These are phyloP conservation scores for Keiferia lycopersicella DNA, from an alignment of 2,888 invertebrate species.

Conservation along the genomic window DNA sequence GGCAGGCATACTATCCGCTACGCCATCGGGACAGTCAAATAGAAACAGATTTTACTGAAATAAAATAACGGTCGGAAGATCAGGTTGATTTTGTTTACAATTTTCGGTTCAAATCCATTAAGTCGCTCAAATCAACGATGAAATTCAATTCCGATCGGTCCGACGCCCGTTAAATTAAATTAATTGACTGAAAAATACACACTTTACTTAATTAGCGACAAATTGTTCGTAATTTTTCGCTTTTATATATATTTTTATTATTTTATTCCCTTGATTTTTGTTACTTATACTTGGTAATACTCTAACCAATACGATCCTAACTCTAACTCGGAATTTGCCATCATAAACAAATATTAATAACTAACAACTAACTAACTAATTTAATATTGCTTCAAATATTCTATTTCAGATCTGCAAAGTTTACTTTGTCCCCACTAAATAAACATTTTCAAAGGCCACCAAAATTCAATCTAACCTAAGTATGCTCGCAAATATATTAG, in stretches of 20 bases:
- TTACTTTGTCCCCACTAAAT: not conserved
- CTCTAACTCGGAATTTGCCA: no score
- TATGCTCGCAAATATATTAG: not conserved
- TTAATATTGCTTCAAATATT: no score
- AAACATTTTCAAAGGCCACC: not conserved
- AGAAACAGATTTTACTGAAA: not conserved
- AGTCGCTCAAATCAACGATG: not conserved
- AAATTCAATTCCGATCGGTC: not conserved
- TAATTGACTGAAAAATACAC: not conserved
- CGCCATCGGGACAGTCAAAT: no score
- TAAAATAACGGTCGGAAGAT: not conserved
- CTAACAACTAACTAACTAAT: not conserved
- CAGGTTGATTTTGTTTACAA: no score
- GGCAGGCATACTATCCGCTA: no score
- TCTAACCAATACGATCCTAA: no score
- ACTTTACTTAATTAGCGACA: not conserved
- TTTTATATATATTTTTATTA: not conserved
- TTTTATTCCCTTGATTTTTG: no score
- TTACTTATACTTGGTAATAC: no score
- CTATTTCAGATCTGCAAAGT: not conserved
- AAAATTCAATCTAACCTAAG: not conserved
- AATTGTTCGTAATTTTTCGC: not conserved
- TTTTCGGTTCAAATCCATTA: not conserved
- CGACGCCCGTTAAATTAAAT: not conserved
- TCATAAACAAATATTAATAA: not conserved